Evolutionary conservation across 2,888 invertebrate species (phyloP), one percentile per base, ranked within the genome.

Genomic region (Nycteola revayana): DNA sequence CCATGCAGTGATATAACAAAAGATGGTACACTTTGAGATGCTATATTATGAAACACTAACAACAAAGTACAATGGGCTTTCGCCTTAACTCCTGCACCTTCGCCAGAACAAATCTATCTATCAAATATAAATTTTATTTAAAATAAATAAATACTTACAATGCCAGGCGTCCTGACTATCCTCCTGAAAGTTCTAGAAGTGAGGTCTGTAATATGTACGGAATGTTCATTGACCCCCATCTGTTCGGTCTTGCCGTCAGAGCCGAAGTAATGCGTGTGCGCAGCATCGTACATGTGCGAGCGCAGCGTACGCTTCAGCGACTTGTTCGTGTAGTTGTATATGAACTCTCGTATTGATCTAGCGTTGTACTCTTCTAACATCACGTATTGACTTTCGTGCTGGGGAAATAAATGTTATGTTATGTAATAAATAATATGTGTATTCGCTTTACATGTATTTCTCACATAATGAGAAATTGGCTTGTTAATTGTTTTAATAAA

Each of bases 361-460:
- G 88, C 88, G 36, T 80, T 90, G 49, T 90, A 81, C 5, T 86
- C 78, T 27, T 83, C 86, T 24, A 90, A 70, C 62, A 93, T 84
- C 7, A 94, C 75, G 62, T 92, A 93, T 67, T 93, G 94, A 59
- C 79, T 84, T 65, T 95, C 95, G 67, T 91, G 90, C 94, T 94
- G 72, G 23, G 77, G 72, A 39, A 36, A n/a, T n/a, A n/a, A n/a
- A n/a, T n/a, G n/a, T n/a, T n/a, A n/a, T n/a, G n/a, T n/a, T n/a
- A n/a, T n/a, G n/a, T n/a, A n/a, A n/a, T n/a, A n/a, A n/a, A n/a
- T n/a, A n/a, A n/a, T n/a, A n/a, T n/a, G n/a, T n/a, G n/a, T n/a
- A n/a, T n/a, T n/a, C n/a, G n/a, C n/a, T n/a, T n/a, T n/a, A n/a
- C n/a, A n/a, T n/a, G n/a, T n/a, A n/a, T n/a, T n/a, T n/a, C n/a